These are phyloP conservation scores for Drosophila affinis DNA, from an alignment of 2,888 invertebrate species.

Conservation along the genomic window DNA sequence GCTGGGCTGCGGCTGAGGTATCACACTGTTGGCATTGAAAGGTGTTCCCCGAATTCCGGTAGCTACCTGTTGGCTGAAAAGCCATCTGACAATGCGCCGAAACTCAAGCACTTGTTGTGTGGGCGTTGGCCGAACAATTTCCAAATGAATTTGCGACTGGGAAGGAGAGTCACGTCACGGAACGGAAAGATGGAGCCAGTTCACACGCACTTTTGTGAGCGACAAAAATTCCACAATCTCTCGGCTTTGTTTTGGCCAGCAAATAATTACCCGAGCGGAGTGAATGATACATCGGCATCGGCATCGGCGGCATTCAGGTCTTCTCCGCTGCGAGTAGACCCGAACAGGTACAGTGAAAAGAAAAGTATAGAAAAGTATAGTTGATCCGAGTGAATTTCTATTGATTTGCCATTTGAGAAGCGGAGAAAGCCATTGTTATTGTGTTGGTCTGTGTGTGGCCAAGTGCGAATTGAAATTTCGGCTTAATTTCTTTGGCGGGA, in stretches of 20 bases:
- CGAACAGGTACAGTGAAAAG: conserved; percentile 27
- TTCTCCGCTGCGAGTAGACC: not conserved
- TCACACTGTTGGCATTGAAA: conserved; percentile 17
- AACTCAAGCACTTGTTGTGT: conserved; percentile 55
- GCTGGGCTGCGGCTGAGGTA: not conserved
- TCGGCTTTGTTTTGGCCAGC: conserved; percentile 50
- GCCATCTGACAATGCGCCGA: conserved; percentile 5
- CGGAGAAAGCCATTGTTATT: conserved; percentile 51
- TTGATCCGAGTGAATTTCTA: conserved; percentile 41
- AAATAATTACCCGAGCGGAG: conserved; percentile 51
- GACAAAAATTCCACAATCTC: conserved; percentile 47
- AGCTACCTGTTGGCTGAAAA: conserved; percentile 38
- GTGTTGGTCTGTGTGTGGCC: conserved; percentile 60
- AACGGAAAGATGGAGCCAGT: conserved; percentile 10
- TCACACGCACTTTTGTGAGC: conserved; percentile 58
- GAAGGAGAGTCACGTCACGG: not conserved
- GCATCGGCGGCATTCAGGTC: conserved; percentile 24
- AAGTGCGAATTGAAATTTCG: conserved; percentile 66
- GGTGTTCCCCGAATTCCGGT: conserved; percentile 28
- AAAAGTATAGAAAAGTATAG: conserved; percentile 9
- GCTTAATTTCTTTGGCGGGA: conserved; percentile 66
- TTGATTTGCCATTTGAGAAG: conserved; percentile 67
- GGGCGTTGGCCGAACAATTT: conserved; percentile 60
- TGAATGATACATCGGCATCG: conserved; percentile 26
- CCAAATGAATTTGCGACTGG: conserved; percentile 48